Percentiles rank a stretch among this genome's conserved stretches.
Evolutionary conservation across 2,888 invertebrate species (phyloP).

Genomic region (Phlogophora meticulosa): DNA sequence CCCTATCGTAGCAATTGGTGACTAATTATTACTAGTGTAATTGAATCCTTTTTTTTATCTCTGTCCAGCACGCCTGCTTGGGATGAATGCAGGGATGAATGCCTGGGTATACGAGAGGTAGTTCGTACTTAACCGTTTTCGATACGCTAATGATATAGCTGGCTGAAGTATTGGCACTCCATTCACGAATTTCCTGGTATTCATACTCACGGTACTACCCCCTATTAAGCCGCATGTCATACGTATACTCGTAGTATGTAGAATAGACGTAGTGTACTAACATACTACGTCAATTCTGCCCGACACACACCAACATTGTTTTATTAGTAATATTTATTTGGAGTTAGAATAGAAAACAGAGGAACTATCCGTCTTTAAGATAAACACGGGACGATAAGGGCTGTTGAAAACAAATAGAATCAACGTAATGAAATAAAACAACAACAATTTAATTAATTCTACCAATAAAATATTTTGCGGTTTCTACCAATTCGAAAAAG

Average conservation of each 20-base stretch:
- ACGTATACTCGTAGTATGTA: not conserved
- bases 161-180: not conserved
- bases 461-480: constrained; percentile 14
- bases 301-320: not conserved
- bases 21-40: not conserved
- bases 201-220: not conserved
- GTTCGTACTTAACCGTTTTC: constrained; percentile 9
- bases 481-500: constrained; percentile 10
- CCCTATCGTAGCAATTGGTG: not conserved
- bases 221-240: not conserved
- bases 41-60: not conserved
- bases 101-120: not conserved
- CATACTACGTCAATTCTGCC: too few relatives aligned
- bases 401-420: constrained; percentile 3
- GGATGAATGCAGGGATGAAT: not conserved
- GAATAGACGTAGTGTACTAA: not conserved
- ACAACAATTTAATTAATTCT: constrained; percentile 2
- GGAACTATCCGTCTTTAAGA: not conserved
- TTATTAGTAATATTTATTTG: too few relatives aligned
- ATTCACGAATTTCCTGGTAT: constrained; percentile 27
- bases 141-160: not conserved
- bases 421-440: constrained; percentile 5
- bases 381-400: not conserved
- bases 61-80: not conserved
- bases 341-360: too few relatives aligned